These are phyloP conservation scores for Celastrina argiolus DNA, from an alignment of 2,888 invertebrate genomes.

Conservation along the genomic window DNA sequence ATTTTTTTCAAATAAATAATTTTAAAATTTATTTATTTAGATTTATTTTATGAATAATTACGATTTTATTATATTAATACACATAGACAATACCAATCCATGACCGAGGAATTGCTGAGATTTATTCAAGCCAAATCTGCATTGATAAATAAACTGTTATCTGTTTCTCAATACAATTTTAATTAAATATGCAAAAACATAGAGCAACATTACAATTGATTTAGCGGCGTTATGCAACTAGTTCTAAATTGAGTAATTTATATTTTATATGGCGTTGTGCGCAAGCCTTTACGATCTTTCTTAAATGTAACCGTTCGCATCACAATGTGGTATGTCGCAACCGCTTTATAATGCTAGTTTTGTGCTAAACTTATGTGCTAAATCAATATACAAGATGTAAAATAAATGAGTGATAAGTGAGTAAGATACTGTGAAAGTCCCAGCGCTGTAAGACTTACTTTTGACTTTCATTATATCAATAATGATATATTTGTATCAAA, in stretches of 20 bases:
- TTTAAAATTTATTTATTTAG: too few species aligned
- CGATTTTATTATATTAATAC: too few species aligned
- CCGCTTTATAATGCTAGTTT: background rate
- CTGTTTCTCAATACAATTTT: background rate
- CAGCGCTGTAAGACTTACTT: too few species aligned
- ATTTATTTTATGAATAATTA: too few species aligned
- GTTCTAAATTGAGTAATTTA: constrained; percentile 16
- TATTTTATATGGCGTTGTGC: constrained; percentile 7
- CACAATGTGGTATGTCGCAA: constrained; percentile 7
- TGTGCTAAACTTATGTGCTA: background rate
- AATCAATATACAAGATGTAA: too few species aligned
- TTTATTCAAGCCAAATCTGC: background rate
- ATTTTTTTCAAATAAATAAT: too few species aligned
- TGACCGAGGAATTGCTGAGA: too few species aligned
- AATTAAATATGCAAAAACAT: background rate
- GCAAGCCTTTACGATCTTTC: constrained; percentile 6
- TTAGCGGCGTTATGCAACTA: background rate
- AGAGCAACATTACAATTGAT: background rate
- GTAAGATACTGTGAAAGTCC: too few species aligned
- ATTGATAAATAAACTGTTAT: background rate
- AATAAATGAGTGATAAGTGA: too few species aligned
- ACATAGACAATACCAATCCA: too few species aligned
- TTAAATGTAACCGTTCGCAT: background rate
- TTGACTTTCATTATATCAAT: too few species aligned
- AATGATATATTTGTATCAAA: too few species aligned